These are phyloP conservation scores for Fistularia tabacaria DNA, from an alignment of 2,797 vertebrate genomes.

Conservation along the genomic window DNA sequence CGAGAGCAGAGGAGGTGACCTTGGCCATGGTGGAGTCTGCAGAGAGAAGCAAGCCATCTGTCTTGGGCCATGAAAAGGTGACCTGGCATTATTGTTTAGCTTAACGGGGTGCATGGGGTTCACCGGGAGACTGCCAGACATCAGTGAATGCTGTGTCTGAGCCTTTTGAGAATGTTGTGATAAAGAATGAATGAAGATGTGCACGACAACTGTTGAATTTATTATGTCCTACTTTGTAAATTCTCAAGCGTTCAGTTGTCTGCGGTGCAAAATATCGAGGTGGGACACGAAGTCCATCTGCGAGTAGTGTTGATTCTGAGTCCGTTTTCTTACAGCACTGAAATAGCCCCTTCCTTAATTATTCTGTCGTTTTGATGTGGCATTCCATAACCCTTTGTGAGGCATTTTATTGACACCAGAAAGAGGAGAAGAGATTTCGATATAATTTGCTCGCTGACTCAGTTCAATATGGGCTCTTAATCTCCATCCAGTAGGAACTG, in stretches of 20 bases:
- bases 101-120: slow-evolving; percentile 62
- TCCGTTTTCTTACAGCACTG: slow-evolving; percentile 7
- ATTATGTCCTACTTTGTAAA: neutral
- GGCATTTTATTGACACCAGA: slow-evolving; percentile 54
- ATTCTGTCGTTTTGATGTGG: slow-evolving; percentile 60
- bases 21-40: slow-evolving; percentile 67
- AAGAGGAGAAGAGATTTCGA: slow-evolving; percentile 42
- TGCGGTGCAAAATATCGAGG: neutral
- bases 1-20: slow-evolving; percentile 66
- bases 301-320: too few relatives aligned
- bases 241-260: neutral
- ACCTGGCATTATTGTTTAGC: slow-evolving; percentile 74
- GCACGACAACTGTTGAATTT: neutral
- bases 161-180: slow-evolving; percentile 26
- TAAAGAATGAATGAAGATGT: slow-evolving; percentile 37
- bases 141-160: slow-evolving; percentile 39
- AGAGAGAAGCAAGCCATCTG: slow-evolving; percentile 76
- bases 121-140: slow-evolving; percentile 51
- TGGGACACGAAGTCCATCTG: too few relatives aligned
- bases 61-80: slow-evolving; percentile 65
- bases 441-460: slow-evolving; percentile 44
- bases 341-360: slow-evolving; percentile 47
- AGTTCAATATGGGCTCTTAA: slow-evolving; percentile 43
- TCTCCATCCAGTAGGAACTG: slow-evolving; percentile 24
- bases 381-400: slow-evolving; percentile 53